These are phyloP conservation scores for Dexiosoma caninum DNA, from an alignment of 2,888 invertebrate genomes.

Conservation along the genomic window DNA sequence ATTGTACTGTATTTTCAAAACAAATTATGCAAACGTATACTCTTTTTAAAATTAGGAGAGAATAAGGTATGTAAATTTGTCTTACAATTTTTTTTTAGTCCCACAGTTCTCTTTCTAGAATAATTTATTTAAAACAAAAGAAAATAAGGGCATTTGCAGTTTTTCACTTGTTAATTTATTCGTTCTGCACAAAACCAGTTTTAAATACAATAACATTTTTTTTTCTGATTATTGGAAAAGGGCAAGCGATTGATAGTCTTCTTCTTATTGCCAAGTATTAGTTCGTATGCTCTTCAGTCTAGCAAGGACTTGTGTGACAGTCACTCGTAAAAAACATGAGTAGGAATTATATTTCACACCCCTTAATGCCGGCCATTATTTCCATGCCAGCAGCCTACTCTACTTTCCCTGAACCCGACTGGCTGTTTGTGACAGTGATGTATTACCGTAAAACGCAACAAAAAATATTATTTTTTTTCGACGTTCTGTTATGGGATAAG, in stretches of 20 bases:
- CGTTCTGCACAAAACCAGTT: not conserved
- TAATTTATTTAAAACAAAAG: too few relatives aligned
- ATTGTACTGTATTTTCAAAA: too few relatives aligned
- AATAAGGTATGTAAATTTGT: too few relatives aligned
- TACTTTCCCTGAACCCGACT: not conserved
- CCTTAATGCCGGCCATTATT: slow-evolving; percentile 14
- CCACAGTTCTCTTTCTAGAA: too few relatives aligned
- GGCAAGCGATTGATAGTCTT: not conserved
- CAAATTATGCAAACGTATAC: too few relatives aligned
- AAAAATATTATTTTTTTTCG: not conserved
- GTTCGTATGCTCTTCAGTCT: not conserved
- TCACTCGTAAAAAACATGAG: slow-evolving; percentile 6
- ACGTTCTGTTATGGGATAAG: slow-evolving; percentile 22
- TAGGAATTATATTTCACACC: slow-evolving; percentile 50
- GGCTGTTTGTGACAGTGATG: not conserved
- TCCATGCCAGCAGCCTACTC: not conserved
- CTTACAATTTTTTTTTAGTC: too few relatives aligned
- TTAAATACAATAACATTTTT: not conserved
- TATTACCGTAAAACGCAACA: slow-evolving; percentile 7
- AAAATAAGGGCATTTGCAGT: too few relatives aligned
- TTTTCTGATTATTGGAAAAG: not conserved
- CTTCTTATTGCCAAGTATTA: not conserved
- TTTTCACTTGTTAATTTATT: not conserved
- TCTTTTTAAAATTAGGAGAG: too few relatives aligned
- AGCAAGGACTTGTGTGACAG: not conserved